Conservation (phyloP, 2,113 vertebrate species). For the Lasiurus cinereus region DNA sequence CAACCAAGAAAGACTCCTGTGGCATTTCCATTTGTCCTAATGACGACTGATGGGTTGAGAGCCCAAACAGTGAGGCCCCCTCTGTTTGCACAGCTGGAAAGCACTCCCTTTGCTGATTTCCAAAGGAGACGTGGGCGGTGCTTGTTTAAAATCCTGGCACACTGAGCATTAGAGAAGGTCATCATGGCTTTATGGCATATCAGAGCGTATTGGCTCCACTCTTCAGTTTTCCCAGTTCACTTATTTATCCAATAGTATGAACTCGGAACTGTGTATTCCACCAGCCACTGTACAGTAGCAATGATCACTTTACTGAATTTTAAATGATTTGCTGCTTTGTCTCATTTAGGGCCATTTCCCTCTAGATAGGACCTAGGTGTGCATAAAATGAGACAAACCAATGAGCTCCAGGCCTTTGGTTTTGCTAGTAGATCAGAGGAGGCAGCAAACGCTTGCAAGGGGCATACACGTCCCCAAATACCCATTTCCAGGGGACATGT, state of each 20-base stretch:
- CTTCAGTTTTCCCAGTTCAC: slow-evolving; percentile 70
- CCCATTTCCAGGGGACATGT: slow-evolving; percentile 75
- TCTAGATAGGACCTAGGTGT: slow-evolving; percentile 83
- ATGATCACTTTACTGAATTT: slow-evolving; percentile 84
- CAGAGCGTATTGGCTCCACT: slow-evolving; percentile 33
- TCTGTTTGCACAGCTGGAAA: slow-evolving; percentile 80
- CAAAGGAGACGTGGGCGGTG: slow-evolving; percentile 59
- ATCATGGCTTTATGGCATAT: slow-evolving; percentile 61
- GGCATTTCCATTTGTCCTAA: background rate
- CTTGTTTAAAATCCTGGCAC: slow-evolving; percentile 71
- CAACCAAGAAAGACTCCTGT: slow-evolving; percentile 4
- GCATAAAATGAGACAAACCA: slow-evolving; percentile 78
- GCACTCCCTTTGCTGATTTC: slow-evolving; percentile 70
- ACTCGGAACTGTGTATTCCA: slow-evolving; percentile 71
- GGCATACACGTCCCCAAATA: slow-evolving; percentile 74
- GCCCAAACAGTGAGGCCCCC: slow-evolving; percentile 50
- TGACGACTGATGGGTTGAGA: slow-evolving; percentile 57
- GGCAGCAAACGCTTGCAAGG: slow-evolving; percentile 68
- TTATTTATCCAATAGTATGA: slow-evolving; percentile 72
- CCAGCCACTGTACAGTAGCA: slow-evolving; percentile 68
- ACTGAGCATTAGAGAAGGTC: slow-evolving; percentile 67
- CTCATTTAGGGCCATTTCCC: slow-evolving; percentile 86
- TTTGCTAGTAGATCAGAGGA: slow-evolving; percentile 52
- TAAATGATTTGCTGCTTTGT: slow-evolving; percentile 84
- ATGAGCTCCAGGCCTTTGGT: slow-evolving; percentile 64